phyloP scores from a whole-genome alignment of 2,888 invertebrate species.

The Eumerus sabulonum region DNA sequence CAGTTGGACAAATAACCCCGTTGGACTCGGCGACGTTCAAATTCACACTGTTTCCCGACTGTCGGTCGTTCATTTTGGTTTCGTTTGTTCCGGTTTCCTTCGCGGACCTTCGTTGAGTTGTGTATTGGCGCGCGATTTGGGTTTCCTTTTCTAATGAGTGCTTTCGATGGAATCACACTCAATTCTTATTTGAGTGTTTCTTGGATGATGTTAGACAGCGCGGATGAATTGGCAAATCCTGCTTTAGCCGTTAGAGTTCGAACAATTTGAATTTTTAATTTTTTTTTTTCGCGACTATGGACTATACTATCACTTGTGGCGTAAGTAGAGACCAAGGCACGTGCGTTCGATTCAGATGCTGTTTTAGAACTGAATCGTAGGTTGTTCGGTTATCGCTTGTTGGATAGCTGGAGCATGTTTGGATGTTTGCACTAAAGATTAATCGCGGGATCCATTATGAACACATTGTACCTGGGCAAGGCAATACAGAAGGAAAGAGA shows the following conservation, averaged over 20 bases:
- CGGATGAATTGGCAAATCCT: neutral
- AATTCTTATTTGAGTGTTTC: constrained; percentile 22
- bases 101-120: constrained; percentile 45
- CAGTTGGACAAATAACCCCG: no score
- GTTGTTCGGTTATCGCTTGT: constrained; percentile 40
- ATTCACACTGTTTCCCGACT: constrained; percentile 70
- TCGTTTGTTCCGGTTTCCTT: constrained; percentile 47
- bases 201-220: neutral
- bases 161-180: constrained; percentile 22
- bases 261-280: neutral
- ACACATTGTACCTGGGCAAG: no score
- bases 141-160: constrained; percentile 40
- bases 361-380: constrained; percentile 59
- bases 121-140: neutral
- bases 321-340: neutral
- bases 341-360: constrained; percentile 61
- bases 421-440: no score
- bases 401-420: constrained; percentile 53
- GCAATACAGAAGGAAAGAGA: no score
- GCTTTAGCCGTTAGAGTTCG: constrained; percentile 18
- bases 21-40: constrained; percentile 61
- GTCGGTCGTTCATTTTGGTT: constrained; percentile 46
- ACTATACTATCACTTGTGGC: no score
- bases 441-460: no score
- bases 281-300: no score